Base-by-base conservation (phyloP, 1,140 invertebrate species). In the Drosophila murphyi region DNA sequence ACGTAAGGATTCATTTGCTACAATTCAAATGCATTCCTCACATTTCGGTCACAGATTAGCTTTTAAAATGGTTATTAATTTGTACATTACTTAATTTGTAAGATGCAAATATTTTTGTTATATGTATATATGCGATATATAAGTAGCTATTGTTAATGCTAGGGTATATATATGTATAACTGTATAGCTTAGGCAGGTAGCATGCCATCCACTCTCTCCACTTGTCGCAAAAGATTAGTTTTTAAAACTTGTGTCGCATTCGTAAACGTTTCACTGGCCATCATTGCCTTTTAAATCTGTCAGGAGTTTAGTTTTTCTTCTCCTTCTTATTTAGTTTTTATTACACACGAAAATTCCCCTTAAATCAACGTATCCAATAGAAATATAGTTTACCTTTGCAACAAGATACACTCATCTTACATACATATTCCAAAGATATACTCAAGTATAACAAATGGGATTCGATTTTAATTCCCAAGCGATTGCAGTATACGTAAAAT, bases 1-100 rank as follows among this genome's bases (percentile, higher is more conserved):
- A 88, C 85, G 41, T 88, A 87, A 59, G 32, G 45, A 35, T 6
- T 2, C 34, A 43, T 43, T 43, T n/a, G 10, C 3, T 3, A 39
- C 8, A 7, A 35, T 3, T 34, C 10, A 48, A 29, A 52, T 31
- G 56, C 82, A 85, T 85, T 85, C 81, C 81, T 51, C 45, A 45
- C 34, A 54, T 57, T 75, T 43, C 70, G 65, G 59, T 87, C 63
- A 78, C 74, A 78, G 87, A 72, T 37, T 79, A 65, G 76, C 50
- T 71, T 73, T 73, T 79, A 76, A 67, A 51, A 39, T 60, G 56
- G 56, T 71, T 69, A 63, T 60, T 51, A 29, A 51, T 48, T 59
- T 43, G 20, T 51, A 52, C 12, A 7, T 29, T 5, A 12, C 4
- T 50, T 3, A n/a, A 45, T 10, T n/a, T n/a, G 12, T 54, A 35